Percentiles rank a stretch among this genome's conserved stretches.
Conservation (phyloP, 2,797 vertebrate species). For the Adrianichthys oophorus region DNA sequence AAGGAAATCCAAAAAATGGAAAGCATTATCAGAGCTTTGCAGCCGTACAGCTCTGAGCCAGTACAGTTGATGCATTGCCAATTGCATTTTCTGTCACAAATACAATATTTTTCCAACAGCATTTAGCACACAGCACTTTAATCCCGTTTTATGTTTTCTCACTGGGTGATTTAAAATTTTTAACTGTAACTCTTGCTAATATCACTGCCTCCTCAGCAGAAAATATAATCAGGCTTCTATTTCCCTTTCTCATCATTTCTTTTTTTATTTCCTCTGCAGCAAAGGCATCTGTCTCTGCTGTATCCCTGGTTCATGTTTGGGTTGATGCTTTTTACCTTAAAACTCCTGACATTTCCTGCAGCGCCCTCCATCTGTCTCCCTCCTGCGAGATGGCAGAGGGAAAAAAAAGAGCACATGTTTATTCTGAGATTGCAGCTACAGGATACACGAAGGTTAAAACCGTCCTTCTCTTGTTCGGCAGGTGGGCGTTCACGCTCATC, state of each 20-base stretch:
- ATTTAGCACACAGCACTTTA: too few species aligned
- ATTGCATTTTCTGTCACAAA: too few species aligned
- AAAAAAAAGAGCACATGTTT: neutral
- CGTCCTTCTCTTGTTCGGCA: slow-evolving; percentile 37
- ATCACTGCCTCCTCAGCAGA: slow-evolving; percentile 4
- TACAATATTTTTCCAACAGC: too few species aligned
- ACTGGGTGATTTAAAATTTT: too few species aligned
- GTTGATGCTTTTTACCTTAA: slow-evolving; percentile 48
- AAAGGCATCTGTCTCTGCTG: slow-evolving; percentile 25
- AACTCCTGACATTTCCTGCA: slow-evolving; percentile 26
- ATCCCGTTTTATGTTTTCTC: too few species aligned
- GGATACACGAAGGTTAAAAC: slow-evolving; percentile 22
- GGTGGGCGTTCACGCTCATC: slow-evolving; percentile 98
- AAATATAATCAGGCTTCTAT: too few species aligned
- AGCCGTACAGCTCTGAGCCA: too few species aligned
- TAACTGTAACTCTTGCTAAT: neutral
- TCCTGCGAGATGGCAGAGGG: slow-evolving; percentile 3
- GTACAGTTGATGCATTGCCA: too few species aligned
- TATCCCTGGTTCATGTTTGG: slow-evolving; percentile 39
- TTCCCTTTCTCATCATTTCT: slow-evolving; percentile 32
- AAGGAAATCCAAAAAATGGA: too few species aligned
- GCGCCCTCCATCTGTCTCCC: slow-evolving; percentile 39
- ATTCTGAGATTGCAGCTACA: neutral
- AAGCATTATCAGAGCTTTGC: too few species aligned
- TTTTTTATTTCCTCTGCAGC: slow-evolving; percentile 30